A percentile compares a stretch with the other conserved stretches of the same genome.
These are phyloP conservation scores for Tenthredo distinguenda DNA, from an alignment of 2,888 invertebrate genomes.

Conservation along the genomic window DNA sequence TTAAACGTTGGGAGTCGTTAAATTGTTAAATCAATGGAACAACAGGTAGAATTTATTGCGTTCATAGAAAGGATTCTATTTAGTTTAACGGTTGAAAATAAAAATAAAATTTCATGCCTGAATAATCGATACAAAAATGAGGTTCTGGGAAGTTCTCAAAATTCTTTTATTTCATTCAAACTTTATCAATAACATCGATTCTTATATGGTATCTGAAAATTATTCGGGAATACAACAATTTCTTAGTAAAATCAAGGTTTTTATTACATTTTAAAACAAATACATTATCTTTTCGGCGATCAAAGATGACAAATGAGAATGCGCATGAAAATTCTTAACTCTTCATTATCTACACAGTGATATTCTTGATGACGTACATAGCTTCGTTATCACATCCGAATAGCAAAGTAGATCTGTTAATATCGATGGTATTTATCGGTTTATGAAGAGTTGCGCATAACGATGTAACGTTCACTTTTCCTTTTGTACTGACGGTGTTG, in stretches of 20 bases:
- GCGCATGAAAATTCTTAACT: not conserved
- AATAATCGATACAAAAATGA: too few species aligned
- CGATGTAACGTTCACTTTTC: conserved; percentile 85
- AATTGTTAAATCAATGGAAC: too few species aligned
- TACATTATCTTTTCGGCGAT: not conserved
- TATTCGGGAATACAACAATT: not conserved
- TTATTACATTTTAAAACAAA: not conserved
- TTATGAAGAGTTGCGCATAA: conserved; percentile 88
- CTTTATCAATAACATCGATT: not conserved
- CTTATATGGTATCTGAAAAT: not conserved
- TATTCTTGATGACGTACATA: conserved; percentile 88
- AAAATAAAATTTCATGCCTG: too few species aligned
- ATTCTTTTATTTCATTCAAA: too few species aligned
- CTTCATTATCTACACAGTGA: conserved; percentile 69
- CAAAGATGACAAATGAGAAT: not conserved
- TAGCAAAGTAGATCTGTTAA: conserved; percentile 86
- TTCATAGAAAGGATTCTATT: not conserved
- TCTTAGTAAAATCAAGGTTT: not conserved
- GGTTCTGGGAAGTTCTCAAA: too few species aligned
- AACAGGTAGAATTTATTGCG: not conserved
- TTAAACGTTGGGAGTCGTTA: too few species aligned
- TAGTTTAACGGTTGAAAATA: too few species aligned
- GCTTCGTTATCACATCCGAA: conserved; percentile 95
- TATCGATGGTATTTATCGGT: conserved; percentile 90
- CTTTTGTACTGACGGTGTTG: conserved; percentile 78